Evolutionary conservation across 2,888 invertebrate species (phyloP), one percentile per base, ranked within the genome.

Genomic region (Tigriopus californicus): DNA sequence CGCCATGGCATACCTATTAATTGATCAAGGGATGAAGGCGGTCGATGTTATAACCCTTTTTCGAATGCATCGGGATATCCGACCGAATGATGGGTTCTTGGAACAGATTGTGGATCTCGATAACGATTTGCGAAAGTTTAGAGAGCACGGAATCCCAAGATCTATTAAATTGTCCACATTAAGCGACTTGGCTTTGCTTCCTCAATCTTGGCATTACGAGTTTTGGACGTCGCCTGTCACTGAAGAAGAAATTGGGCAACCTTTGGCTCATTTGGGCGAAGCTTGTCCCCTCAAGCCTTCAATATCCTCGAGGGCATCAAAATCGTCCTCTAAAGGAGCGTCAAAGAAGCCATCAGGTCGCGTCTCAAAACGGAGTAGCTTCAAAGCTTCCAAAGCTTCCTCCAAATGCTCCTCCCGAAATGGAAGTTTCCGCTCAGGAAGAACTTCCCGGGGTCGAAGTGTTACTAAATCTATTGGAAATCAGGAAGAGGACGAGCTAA

Each of bases 1-100:
- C 3, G 70, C 71, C 4, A 61, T 73, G 18, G 72, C 73, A 5
- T 74, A 68, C 62, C 66, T 73, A 10, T 74, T 75, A 73, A 66
- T 73, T 22, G 71, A 71, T 60, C 65, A 68, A 54, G 66, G 67
- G 18, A 68, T 73, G 67, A 65, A 67, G 0, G 70, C 68, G 1
- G 67, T 68, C 40, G 72, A 74, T 41, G 74, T 74, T 1, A 66
- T 71, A 8, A 65, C 67, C 54, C 62, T 66, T 12, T 70, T 75
- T 11, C 66, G 73, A 62, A 66, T 65, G 58, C 64, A 68, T 49
- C 63, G 72, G 51, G 69, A 71, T 60, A 70, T 72, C 49, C 67
- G 67, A 58, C 73, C 73, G 1, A 73, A 73, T 62, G 67, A 68
- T 24, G 72, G 72, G 1, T 73, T 73, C 63, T 64, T 73, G 18